Evolutionary conservation across 2,797 vertebrate species (phyloP), one percentile per base, ranked within the genome.

Genomic region (Emydoidea blandingii): DNA sequence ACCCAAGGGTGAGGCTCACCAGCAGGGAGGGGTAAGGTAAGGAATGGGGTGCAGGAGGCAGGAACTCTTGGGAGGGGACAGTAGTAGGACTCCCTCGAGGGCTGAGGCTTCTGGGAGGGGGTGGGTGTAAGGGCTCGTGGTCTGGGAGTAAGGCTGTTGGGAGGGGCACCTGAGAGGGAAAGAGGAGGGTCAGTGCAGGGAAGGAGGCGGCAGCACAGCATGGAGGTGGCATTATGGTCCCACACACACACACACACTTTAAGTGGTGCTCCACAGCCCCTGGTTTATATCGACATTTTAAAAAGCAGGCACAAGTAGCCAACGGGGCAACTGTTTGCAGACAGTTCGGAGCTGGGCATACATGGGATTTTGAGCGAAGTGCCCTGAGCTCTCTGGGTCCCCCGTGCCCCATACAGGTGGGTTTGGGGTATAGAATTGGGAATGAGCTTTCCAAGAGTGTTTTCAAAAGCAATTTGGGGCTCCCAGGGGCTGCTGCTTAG

Each of bases 271-370:
- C 18, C 18, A 37, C 18, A 68, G n/a, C 5, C 65, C n/a, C 62
- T 68, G 62, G 34, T 68, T 68, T 68, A n/a, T 62, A 62, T 9
- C 12, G 65, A 12, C 14, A 37, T 9, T 54, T 78, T 7, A 74
- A 56, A 86, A 76, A 88, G 18, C 31, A 68, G 50, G 27, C 44
- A 31, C 31, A 83, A 83, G 23, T 27, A 82, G 47, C n/a, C 11
- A 44, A 72, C 2, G 23, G 29, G 31, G 11, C 14, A 88, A 10
- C 23, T 18, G 62, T 0, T 0, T 41, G 65, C 5, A 50, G 50
- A 72, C 31, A 76, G 41, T 6, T 54, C 41, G 81, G n/a, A 49
- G 34, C 15, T 65, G 62, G 62, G 34, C 14, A 31, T 31, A 37
- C 41, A n/a, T 2, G 5, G 21, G 41, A 52, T 56, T 74, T 84